Evolutionary conservation across 2,888 invertebrate species (phyloP).

Genomic region (Portevinia maculata): DNA sequence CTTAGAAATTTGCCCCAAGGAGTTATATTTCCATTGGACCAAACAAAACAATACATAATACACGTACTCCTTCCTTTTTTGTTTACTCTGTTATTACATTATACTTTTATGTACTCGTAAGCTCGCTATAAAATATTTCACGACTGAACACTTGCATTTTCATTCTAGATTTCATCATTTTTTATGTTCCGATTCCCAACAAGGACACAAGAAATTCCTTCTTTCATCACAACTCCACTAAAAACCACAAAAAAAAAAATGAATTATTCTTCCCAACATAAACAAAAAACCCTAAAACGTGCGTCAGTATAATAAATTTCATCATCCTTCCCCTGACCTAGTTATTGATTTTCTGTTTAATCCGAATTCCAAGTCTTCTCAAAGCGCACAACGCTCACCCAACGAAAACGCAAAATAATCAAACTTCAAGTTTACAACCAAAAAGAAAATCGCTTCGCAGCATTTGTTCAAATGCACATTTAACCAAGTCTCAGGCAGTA

Average conservation of each 20-base stretch:
- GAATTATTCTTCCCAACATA: not conserved
- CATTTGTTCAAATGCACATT: constrained; percentile 53
- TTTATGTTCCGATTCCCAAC: not conserved
- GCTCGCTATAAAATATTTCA: not conserved
- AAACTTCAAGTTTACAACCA: constrained; percentile 71
- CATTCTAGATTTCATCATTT: not conserved
- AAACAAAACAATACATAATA: too few species aligned
- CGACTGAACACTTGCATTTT: not conserved
- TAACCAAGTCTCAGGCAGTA: constrained; percentile 51
- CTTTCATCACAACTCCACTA: not conserved
- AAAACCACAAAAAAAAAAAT: not conserved
- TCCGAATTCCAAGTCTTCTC: not conserved
- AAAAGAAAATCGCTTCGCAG: constrained; percentile 48
- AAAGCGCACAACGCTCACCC: not conserved
- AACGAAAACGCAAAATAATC: constrained; percentile 37
- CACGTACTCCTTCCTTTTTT: too few species aligned
- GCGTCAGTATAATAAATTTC: constrained; percentile 5
- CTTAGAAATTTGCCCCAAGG: too few species aligned
- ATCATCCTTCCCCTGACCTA: constrained; percentile 54
- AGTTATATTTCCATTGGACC: too few species aligned
- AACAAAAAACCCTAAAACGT: not conserved
- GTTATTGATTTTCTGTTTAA: constrained; percentile 56
- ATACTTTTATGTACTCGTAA: too few species aligned
- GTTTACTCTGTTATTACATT: too few species aligned
- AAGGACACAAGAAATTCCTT: not conserved